Conservation (phyloP, 1,140 invertebrate genomes). For the Coboldia fuscipes region DNA sequence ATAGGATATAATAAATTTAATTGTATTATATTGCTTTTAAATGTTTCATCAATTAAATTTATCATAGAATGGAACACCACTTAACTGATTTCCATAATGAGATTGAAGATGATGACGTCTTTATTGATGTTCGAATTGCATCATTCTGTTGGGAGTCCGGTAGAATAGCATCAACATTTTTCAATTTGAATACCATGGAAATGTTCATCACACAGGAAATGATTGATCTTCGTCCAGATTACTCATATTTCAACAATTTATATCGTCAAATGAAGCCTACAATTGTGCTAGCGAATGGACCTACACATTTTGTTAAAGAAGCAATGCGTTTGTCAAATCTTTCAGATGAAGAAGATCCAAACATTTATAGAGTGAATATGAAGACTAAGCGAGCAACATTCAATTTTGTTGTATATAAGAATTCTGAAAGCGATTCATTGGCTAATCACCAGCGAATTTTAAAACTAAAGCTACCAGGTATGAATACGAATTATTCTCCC, state of each 20-base stretch:
- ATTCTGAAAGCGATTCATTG: not conserved
- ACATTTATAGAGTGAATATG: not conserved
- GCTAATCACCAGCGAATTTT: not conserved
- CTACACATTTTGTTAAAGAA: not conserved
- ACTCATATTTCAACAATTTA: not conserved
- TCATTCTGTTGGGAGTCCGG: not conserved
- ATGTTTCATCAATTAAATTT: too few relatives aligned
- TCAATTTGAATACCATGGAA: not conserved
- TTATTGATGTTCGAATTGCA: too few relatives aligned
- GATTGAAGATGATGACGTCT: too few relatives aligned
- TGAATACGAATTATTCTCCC: not conserved
- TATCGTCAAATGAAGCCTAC: not conserved
- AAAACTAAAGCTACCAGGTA: not conserved
- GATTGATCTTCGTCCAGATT: not conserved
- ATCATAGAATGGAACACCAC: too few relatives aligned
- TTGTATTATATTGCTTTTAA: too few relatives aligned
- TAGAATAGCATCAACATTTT: not conserved
- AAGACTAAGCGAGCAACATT: not conserved
- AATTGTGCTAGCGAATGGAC: not conserved
- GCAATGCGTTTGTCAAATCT: not conserved
- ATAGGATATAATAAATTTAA: too few relatives aligned
- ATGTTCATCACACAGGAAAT: not conserved
- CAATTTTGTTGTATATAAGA: not conserved
- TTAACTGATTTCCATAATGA: too few relatives aligned
- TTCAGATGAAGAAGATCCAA: not conserved